Evolutionary conservation across 2,888 invertebrate species (phyloP).

Genomic region (Drosophila suboccidentalis): DNA sequence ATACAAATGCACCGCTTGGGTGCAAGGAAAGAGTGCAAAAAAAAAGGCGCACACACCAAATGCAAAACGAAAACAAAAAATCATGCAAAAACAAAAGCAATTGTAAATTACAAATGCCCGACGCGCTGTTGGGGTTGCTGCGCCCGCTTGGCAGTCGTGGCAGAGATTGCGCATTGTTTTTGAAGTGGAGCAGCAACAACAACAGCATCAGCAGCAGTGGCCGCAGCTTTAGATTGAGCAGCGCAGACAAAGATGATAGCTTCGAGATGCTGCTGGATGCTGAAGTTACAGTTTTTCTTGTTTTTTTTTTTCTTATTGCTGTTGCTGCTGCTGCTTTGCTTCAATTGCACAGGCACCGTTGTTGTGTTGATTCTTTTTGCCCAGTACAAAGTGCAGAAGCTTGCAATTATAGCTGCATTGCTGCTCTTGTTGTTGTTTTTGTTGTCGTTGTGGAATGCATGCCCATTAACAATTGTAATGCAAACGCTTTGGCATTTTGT

Average conservation of each 20-base stretch:
- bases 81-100: constrained; percentile 67
- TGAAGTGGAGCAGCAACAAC: constrained; percentile 66
- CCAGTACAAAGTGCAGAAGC: constrained; percentile 61
- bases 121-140: constrained; percentile 27
- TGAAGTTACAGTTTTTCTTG: constrained; percentile 30
- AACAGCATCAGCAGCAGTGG: constrained; percentile 17
- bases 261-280: constrained; percentile 49
- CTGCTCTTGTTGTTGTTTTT: constrained; percentile 29
- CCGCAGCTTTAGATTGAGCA: constrained; percentile 23
- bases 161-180: constrained; percentile 72
- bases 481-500: constrained; percentile 57
- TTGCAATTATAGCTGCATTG: constrained; percentile 62
- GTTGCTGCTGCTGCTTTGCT: constrained; percentile 31
- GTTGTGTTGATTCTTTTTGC: constrained; percentile 39
- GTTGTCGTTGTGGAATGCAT: constrained; percentile 58
- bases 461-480: constrained; percentile 75
- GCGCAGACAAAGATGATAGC: constrained; percentile 62
- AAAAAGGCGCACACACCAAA: constrained; percentile 49
- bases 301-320: constrained; percentile 26
- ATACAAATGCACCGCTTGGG: constrained; percentile 43
- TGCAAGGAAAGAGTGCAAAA: constrained; percentile 48
- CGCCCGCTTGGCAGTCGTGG: constrained; percentile 21
- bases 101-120: constrained; percentile 73
- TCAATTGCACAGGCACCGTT: constrained; percentile 54
- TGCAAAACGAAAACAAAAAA: constrained; percentile 40